These are phyloP conservation scores for Carpatolechia fugitivella DNA, from an alignment of 2,888 invertebrate species.

Conservation along the genomic window DNA sequence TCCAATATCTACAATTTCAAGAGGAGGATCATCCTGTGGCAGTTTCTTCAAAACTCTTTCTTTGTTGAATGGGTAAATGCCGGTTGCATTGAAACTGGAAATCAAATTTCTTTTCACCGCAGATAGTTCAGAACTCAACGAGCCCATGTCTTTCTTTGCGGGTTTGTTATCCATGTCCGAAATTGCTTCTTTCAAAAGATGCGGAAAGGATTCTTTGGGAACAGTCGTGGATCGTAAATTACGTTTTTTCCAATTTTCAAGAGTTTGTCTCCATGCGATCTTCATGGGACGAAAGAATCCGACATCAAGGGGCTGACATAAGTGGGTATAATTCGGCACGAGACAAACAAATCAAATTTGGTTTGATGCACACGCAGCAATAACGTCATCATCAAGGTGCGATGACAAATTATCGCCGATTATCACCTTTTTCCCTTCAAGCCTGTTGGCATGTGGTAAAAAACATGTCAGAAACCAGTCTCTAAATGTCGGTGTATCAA, in stretches of 20 bases:
- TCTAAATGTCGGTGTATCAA: conserved; percentile 19
- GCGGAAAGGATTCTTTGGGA: conserved; percentile 17
- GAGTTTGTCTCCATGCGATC: conserved; percentile 16
- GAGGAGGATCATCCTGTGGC: conserved; percentile 7
- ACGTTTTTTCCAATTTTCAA: conserved; percentile 17
- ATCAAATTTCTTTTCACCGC: conserved; percentile 13
- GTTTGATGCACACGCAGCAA: conserved; percentile 17
- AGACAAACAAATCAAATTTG: conserved; percentile 24
- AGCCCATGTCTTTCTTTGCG: conserved; percentile 12
- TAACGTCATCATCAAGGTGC: conserved; percentile 20
- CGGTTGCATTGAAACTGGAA: conserved; percentile 12
- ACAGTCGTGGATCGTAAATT: conserved; percentile 15
- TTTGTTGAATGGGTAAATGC: conserved; percentile 10
- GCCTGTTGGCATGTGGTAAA: conserved; percentile 19
- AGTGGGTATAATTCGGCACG: conserved; percentile 23
- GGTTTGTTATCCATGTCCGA: conserved; percentile 14
- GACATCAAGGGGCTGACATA: conserved; percentile 19
- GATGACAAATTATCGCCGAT: conserved; percentile 27
- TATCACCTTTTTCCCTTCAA: conserved; percentile 21
- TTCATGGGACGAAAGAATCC: conserved; percentile 19
- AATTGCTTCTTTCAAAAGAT: conserved; percentile 12
- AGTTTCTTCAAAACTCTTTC: conserved; percentile 12
- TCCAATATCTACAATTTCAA: conserved; percentile 6
- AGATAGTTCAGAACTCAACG: conserved; percentile 4
- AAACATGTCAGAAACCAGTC: conserved; percentile 22